phyloP scores from a whole-genome alignment of 2,888 invertebrate species.

The Perithous albicinctus region DNA sequence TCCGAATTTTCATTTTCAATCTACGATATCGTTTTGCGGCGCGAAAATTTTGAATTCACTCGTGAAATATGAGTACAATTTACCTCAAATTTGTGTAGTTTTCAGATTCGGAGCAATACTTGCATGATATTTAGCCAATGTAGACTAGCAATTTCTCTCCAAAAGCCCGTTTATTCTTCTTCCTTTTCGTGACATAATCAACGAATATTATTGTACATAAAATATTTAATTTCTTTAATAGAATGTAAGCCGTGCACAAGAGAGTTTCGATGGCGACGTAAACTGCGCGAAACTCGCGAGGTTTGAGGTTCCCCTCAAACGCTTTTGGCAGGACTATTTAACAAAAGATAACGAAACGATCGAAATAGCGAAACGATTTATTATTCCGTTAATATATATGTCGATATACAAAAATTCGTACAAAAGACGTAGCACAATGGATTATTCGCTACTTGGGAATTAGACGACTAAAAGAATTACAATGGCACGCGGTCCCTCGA shows the following conservation, averaged over 20 bases:
- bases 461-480: slow-evolving; percentile 6
- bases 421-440: slow-evolving; percentile 16
- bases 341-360: slow-evolving; percentile 16
- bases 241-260: not conserved
- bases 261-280: not conserved
- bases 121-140: not conserved
- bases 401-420: slow-evolving; percentile 32
- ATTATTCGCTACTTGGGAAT: slow-evolving; percentile 4
- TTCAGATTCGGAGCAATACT: not conserved
- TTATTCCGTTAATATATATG: slow-evolving; percentile 20
- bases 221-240: not conserved
- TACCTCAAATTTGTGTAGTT: not conserved
- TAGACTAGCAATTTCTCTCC: not conserved
- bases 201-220: not conserved
- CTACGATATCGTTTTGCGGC: not conserved
- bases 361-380: slow-evolving; percentile 48
- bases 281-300: slow-evolving; percentile 1
- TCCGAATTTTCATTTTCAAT: too few species aligned
- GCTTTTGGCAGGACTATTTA: slow-evolving; percentile 1
- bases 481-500: slow-evolving; percentile 17
- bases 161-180: not conserved
- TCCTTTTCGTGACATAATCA: not conserved
- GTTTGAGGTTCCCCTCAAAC: slow-evolving; percentile 20
- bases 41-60: not conserved
- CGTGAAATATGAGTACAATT: not conserved